These are phyloP conservation scores for Troides aeacus DNA, from an alignment of 2,888 invertebrate genomes.

Conservation along the genomic window DNA sequence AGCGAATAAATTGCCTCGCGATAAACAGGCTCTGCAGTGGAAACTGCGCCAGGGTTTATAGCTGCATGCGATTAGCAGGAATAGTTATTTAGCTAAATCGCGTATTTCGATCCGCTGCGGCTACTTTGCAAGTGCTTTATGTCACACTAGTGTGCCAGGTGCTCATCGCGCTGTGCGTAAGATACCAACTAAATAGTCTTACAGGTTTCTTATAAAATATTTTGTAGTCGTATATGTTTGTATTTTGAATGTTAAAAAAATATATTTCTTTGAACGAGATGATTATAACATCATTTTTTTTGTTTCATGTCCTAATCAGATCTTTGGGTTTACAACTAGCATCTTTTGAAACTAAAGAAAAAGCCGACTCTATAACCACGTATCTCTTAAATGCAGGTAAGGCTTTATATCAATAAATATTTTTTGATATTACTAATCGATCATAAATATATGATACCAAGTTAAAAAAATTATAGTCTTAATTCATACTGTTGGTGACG, in stretches of 20 bases:
- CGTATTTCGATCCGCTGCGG: slow-evolving; percentile 48
- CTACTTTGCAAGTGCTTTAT: slow-evolving; percentile 41
- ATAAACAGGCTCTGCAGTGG: slow-evolving; percentile 60
- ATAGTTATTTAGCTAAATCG: slow-evolving; percentile 61
- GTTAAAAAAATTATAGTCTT: not conserved
- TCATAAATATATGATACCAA: too few relatives aligned
- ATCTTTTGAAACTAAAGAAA: slow-evolving; percentile 92
- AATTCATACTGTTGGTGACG: not conserved
- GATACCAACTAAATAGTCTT: not conserved
- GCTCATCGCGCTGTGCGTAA: not conserved
- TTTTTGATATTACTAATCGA: not conserved
- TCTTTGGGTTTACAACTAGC: slow-evolving; percentile 91
- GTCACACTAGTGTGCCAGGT: slow-evolving; percentile 19
- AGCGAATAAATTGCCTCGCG: slow-evolving; percentile 70
- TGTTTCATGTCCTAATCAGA: slow-evolving; percentile 60
- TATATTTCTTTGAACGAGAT: not conserved
- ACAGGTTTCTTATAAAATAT: not conserved
- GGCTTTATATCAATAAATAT: slow-evolving; percentile 9
- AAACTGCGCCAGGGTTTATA: slow-evolving; percentile 57
- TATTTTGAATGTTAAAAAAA: not conserved
- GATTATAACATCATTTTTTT: not conserved
- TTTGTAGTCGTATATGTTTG: not conserved
- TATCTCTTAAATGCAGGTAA: slow-evolving; percentile 90
- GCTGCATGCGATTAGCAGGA: slow-evolving; percentile 60
- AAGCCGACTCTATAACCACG: slow-evolving; percentile 90